phyloP scores from a whole-genome alignment of 2,797 vertebrate genomes.

The Tauraco hartlaubi region DNA sequence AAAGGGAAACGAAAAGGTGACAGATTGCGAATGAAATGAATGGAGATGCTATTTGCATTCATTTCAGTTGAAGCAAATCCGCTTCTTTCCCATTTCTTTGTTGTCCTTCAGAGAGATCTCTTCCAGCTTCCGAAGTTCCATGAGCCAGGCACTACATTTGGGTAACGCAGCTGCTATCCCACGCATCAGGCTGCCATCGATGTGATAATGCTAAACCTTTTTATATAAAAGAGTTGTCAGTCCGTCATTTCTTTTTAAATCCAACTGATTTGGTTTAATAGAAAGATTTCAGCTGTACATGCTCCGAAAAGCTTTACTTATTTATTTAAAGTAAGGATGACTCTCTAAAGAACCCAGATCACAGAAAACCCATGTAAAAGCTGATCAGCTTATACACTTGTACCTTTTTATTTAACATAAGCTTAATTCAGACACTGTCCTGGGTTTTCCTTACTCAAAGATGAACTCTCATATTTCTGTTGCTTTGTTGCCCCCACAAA shows the following conservation, averaged over 20 bases:
- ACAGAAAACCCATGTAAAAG: neutral
- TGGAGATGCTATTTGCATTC: conserved; percentile 72
- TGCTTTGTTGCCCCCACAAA: neutral
- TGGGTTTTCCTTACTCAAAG: neutral
- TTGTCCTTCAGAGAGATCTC: conserved; percentile 54
- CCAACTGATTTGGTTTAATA: conserved; percentile 59
- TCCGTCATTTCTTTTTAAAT: conserved; percentile 33
- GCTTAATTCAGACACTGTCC: neutral
- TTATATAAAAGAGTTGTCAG: neutral
- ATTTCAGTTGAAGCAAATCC: conserved; percentile 31
- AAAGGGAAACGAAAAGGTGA: conserved; percentile 72
- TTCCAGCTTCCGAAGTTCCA: conserved; percentile 55
- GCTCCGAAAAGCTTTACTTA: conserved; percentile 1
- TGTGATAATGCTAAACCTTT: conserved; percentile 42
- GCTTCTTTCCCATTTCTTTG: conserved; percentile 54
- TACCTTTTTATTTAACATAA: conserved; percentile 38
- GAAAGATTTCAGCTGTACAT: conserved; percentile 19
- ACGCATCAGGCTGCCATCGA: neutral
- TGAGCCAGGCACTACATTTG: conserved; percentile 37
- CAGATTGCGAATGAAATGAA: conserved; percentile 74
- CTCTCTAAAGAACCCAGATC: neutral
- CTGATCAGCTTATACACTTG: neutral
- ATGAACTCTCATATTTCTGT: neutral
- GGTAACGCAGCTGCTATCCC: conserved; percentile 26
- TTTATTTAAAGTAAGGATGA: neutral